Evolutionary conservation across 2,888 invertebrate species (phyloP).

Genomic region (Bimastos eiseni): DNA sequence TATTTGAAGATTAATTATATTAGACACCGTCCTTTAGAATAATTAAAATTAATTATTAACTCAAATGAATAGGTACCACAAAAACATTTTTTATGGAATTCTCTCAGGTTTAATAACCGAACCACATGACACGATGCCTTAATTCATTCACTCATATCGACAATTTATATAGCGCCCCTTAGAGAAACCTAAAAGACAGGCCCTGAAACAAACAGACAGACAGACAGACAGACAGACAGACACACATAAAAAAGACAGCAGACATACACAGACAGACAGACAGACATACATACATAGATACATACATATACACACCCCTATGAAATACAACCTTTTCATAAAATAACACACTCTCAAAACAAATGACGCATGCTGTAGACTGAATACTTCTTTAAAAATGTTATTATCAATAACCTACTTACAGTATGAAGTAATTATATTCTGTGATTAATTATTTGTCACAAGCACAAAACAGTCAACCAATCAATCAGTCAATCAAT

Average conservation of each 20-base stretch:
- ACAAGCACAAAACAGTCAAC: neutral
- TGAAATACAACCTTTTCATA: neutral
- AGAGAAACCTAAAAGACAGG: no score
- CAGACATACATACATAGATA: neutral
- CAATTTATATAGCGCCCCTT: no score
- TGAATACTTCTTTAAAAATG: neutral
- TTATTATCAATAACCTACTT: neutral
- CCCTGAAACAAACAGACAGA: no score
- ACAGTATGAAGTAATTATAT: neutral
- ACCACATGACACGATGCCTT: neutral
- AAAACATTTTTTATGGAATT: neutral
- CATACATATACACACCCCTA: no score
- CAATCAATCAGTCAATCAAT: neutral
- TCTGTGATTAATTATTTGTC: neutral
- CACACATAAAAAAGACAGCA: neutral
- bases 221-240: neutral
- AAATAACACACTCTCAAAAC: neutral
- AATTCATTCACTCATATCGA: no score
- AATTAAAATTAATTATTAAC: neutral
- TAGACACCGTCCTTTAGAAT: no score
- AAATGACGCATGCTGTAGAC: neutral
- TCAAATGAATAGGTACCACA: neutral
- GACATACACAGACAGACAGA: neutral
- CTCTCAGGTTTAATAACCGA: neutral
- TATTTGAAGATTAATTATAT: no score